Evolutionary conservation across 2,797 vertebrate genomes (phyloP).

Genomic region (Eurystomus glaucurus): DNA sequence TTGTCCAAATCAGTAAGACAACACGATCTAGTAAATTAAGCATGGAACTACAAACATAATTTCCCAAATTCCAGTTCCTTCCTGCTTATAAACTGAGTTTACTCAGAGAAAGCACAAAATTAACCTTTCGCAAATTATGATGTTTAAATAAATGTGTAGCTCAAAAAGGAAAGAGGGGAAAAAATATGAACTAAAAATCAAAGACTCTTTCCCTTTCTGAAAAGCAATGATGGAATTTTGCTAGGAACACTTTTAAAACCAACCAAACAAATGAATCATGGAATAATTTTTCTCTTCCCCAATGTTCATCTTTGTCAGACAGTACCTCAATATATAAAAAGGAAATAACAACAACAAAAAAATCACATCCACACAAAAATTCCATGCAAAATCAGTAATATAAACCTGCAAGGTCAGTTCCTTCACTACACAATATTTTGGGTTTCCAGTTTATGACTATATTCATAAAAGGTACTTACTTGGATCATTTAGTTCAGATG

Average conservation of each 20-base stretch:
- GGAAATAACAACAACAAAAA: neutral
- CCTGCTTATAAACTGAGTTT: neutral
- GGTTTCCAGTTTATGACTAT: neutral
- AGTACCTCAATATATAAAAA: neutral
- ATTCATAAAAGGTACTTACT: slow-evolving; percentile 87
- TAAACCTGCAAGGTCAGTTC: neutral
- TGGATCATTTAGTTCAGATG: slow-evolving; percentile 91
- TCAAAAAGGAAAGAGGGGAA: neutral
- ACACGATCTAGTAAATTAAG: neutral
- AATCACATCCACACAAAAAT: neutral
- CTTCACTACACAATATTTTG: neutral
- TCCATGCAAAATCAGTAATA: neutral
- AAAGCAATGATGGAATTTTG: neutral
- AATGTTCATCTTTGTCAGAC: neutral
- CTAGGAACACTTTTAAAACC: neutral
- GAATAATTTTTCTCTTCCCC: neutral
- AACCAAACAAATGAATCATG: neutral
- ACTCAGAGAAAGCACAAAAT: neutral
- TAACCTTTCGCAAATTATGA: neutral
- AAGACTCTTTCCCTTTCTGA: neutral
- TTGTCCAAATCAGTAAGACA: neutral
- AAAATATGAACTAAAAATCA: neutral
- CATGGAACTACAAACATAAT: neutral
- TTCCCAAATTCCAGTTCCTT: neutral
- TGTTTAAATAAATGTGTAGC: neutral